Base-by-base conservation (phyloP, 2,888 invertebrate genomes). In the Dendrolimus pini region DNA sequence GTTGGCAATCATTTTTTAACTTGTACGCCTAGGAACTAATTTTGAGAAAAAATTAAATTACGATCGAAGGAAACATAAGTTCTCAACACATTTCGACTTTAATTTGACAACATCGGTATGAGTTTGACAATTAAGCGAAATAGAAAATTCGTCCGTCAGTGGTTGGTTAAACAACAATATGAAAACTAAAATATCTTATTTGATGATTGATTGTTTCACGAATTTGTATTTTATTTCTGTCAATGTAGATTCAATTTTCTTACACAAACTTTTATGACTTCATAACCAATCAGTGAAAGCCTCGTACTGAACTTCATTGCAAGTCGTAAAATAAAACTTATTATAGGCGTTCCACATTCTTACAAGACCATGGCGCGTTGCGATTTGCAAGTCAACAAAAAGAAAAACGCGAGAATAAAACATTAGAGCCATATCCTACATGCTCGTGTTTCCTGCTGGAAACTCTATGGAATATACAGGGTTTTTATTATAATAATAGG, bases 121-220 rank as follows among this genome's bases (percentile, higher is more conserved):
- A 63, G 65, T 74, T 79, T 84, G 83, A 82, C 83, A 83, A 74
- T 65, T 70, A 70, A 63, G 68, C 64, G 69, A 68, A 63, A 62
- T 75, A 81, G 82, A 82, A 82, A 86, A 89, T 88, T 89, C 82
- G 89, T 88, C 86, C 70, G 60, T 68, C 63, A 63, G 54, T 69
- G 67, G 88, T 89, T 88, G 89, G 89, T 66, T 67, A 10, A 42
- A 10, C 10, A 47, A 47, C 30, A 30, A 12, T 47, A 47, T 10
- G 47, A 47, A 9, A 47, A 47, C 3, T 47, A 47, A 47, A 47
- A 47, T 10, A 47, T 30, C 30, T 30, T 30, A 30, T 30, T 30
- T 30, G 6, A 30, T 30, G 30, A 30, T 30, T 30, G 6, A 30
- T 30, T 30, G 6, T 30, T 30, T 30, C 30, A 30, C 30, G 30